Evolutionary conservation across 2,113 vertebrate genomes (phyloP), one percentile per base, ranked within the genome.

Genomic region (Syrmaticus mikado): DNA sequence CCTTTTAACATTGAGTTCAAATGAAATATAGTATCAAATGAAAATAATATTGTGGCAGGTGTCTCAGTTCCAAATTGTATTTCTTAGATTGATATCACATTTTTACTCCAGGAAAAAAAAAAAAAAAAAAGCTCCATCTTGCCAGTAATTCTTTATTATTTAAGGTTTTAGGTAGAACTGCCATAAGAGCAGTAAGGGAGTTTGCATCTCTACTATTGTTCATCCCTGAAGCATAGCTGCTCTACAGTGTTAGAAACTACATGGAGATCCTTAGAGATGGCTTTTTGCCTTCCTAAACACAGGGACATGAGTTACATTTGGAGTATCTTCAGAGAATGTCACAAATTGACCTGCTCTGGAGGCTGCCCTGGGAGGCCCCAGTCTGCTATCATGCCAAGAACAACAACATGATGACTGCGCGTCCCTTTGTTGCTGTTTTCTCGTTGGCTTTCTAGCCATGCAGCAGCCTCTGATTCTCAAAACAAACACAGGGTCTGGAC

Each of bases 21-120:
- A 87, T 80, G 78, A 94, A 95, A 92, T 87, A 83, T 5, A 75
- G 76, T 43, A 88, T 85, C 50, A 77, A 62, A 88, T 75, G 65
- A 94, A 94, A 94, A 94, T 65, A 83, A 77, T 94, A 81, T 94
- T 94, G 30, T 78, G 68, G 72, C 92, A 95, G 92, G 75, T 91
- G 91, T 71, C 94, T 89, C 28, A 18, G 58, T 61, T 81, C 43
- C 82, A 86, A 84, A 88, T 88, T 78, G 68, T 92, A 94, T 95
- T 95, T 90, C 65, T 83, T 93, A 92, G 78, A 62, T 40, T 67
- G 72, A 74, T 80, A 87, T 30, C 50, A 93, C 80, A 72, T 21
- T 87, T 94, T 83, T 80, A 83, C 28, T 89, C 17, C 28, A 64
- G 71, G 71, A 80, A 68, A 87, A 81, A 78, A 75, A 75, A 78